Conservation (phyloP, 2,113 vertebrate species). For the Sigmodon hispidus region DNA sequence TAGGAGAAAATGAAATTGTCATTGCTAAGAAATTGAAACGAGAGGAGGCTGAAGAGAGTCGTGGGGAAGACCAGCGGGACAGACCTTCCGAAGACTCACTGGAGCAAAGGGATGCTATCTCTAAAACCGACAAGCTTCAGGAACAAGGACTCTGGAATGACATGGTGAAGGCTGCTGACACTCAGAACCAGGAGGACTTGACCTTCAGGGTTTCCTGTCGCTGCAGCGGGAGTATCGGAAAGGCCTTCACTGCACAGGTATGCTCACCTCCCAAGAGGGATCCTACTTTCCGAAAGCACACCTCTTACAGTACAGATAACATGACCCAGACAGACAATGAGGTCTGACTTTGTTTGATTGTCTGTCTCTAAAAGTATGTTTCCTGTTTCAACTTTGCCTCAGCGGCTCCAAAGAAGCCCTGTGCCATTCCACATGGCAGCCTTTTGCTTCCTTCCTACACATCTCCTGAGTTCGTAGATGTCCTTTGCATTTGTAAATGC, state of each 20-base stretch:
- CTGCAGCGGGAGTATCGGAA: slow-evolving; percentile 90
- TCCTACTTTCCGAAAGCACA: background rate
- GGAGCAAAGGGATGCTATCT: background rate
- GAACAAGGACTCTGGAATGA: slow-evolving; percentile 4
- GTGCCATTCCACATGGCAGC: background rate
- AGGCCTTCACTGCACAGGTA: slow-evolving; percentile 89
- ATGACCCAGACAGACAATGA: too few species aligned
- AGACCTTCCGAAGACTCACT: background rate
- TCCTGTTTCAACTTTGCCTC: background rate
- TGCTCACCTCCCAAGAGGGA: background rate
- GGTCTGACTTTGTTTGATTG: background rate
- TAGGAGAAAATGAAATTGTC: slow-evolving; percentile 41
- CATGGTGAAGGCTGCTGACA: fast-evolving
- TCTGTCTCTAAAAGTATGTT: background rate
- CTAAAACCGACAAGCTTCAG: background rate
- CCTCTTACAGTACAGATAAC: background rate
- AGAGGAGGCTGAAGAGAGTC: background rate
- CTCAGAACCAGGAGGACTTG: background rate
- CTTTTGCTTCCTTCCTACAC: background rate
- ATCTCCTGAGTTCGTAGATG: background rate
- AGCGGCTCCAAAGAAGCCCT: background rate
- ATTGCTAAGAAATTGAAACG: slow-evolving; percentile 78
- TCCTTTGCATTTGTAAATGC: slow-evolving; percentile 24
- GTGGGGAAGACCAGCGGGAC: background rate
- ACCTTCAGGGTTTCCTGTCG: slow-evolving; percentile 94